Conservation (phyloP, 2,113 vertebrate genomes). For the Axis porcinus region DNA sequence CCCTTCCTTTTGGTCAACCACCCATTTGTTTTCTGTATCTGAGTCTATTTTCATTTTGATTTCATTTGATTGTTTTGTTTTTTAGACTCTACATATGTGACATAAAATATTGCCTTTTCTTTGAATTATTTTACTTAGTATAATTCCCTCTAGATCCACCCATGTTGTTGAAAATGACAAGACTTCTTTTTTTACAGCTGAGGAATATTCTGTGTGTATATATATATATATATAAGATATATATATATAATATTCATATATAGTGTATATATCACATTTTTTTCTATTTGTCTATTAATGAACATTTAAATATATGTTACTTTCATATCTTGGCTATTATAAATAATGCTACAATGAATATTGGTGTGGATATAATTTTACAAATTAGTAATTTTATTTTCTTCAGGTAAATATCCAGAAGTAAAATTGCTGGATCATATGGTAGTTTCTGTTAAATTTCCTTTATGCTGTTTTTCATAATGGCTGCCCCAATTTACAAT, state of each 20-base stretch:
- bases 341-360: not conserved
- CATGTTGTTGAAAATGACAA: not conserved
- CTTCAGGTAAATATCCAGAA: not conserved
- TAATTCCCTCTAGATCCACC: not conserved
- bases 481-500: not conserved
- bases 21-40: not conserved
- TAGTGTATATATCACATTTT: not conserved
- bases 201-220: not conserved
- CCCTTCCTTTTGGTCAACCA: not conserved
- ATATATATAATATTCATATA: not conserved
- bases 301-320: not conserved
- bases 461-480: not conserved
- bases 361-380: not conserved
- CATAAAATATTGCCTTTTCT: not conserved
- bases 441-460: not conserved
- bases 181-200: not conserved
- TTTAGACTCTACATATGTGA: not conserved
- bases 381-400: not conserved
- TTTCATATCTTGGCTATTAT: not conserved
- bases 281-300: not conserved
- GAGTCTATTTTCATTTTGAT: not conserved
- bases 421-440: not conserved
- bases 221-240: not conserved
- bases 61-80: not conserved
- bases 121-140: not conserved